These are phyloP conservation scores for Esox masquinongy DNA, from an alignment of 2,797 vertebrate species.

Conservation along the genomic window DNA sequence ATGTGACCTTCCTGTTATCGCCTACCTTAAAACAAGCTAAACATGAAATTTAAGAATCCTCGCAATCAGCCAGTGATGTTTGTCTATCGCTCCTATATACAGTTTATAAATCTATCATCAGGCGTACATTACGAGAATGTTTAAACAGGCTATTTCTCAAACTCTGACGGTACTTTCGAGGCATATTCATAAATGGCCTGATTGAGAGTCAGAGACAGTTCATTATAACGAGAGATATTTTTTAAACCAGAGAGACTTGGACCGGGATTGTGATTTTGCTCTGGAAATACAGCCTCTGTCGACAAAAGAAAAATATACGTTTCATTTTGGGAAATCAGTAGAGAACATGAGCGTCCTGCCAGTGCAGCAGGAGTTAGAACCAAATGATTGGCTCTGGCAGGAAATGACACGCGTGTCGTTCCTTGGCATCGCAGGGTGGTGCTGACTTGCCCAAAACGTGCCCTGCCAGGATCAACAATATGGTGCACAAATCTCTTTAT, in stretches of 20 bases:
- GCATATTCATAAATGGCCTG: slow-evolving; percentile 65
- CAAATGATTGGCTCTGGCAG: slow-evolving; percentile 66
- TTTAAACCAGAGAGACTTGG: slow-evolving; percentile 27
- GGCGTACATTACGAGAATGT: slow-evolving; percentile 50
- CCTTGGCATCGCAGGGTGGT: slow-evolving; percentile 62
- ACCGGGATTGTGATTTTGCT: slow-evolving; percentile 63
- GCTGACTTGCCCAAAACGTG: slow-evolving; percentile 61
- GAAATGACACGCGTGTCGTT: slow-evolving; percentile 73
- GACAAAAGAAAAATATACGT: slow-evolving; percentile 73
- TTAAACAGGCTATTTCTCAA: slow-evolving; percentile 72
- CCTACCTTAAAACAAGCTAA: slow-evolving; percentile 50
- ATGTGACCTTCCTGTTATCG: slow-evolving; percentile 75
- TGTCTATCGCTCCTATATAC: slow-evolving; percentile 67
- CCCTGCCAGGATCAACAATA: slow-evolving; percentile 70
- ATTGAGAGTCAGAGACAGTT: slow-evolving; percentile 63
- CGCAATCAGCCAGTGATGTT: slow-evolving; percentile 73
- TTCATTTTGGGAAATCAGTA: slow-evolving; percentile 67
- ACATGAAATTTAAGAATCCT: slow-evolving; percentile 74
- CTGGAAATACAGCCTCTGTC: slow-evolving; percentile 67
- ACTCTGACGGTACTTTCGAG: slow-evolving; percentile 54
- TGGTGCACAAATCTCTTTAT: slow-evolving; percentile 57
- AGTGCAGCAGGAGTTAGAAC: slow-evolving; percentile 64
- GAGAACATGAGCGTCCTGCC: slow-evolving; percentile 62
- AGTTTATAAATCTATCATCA: slow-evolving; percentile 71
- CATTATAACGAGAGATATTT: slow-evolving; percentile 58